These are phyloP conservation scores for Romanogobio albipinnatus DNA, from an alignment of 2,113 vertebrate genomes.

Conservation along the genomic window DNA sequence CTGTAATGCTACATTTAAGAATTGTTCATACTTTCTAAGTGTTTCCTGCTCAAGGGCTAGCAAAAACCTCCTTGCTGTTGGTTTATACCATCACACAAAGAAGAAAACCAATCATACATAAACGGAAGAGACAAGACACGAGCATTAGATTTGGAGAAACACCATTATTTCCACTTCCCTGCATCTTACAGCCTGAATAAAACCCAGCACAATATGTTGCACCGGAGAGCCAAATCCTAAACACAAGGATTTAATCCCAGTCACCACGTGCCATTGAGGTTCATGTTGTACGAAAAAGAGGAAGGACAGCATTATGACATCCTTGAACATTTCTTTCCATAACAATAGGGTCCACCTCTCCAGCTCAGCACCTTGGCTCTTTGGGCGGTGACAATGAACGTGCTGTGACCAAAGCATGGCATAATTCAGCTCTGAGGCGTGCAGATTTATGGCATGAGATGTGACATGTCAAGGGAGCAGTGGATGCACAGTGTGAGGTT, in stretches of 20 bases:
- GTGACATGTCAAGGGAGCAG: conserved; percentile 60
- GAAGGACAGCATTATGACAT: conserved; percentile 61
- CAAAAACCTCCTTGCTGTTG: background rate
- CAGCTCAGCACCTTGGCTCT: conserved; percentile 35
- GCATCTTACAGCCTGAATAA: conserved; percentile 64
- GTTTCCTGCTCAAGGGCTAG: background rate
- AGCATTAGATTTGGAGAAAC: background rate
- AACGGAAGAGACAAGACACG: conserved; percentile 47
- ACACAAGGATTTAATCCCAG: conserved; percentile 15
- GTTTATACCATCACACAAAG: background rate
- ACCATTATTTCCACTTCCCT: conserved; percentile 67
- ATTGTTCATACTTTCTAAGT: background rate
- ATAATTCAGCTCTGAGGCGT: conserved; percentile 52
- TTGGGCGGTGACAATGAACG: conserved; percentile 23
- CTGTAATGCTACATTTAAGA: background rate
- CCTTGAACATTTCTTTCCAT: conserved; percentile 8
- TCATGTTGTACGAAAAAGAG: conserved; percentile 45
- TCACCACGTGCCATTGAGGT: conserved; percentile 46
- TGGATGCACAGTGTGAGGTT: conserved; percentile 53
- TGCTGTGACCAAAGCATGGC: conserved; percentile 42
- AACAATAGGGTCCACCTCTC: conserved; percentile 3
- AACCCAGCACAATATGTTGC: conserved; percentile 62
- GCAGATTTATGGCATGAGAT: conserved; percentile 73
- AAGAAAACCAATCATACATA: background rate
- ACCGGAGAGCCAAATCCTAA: conserved; percentile 44